Conservation (phyloP, 2,888 invertebrate genomes). For the Lacanobia wlatinum region DNA sequence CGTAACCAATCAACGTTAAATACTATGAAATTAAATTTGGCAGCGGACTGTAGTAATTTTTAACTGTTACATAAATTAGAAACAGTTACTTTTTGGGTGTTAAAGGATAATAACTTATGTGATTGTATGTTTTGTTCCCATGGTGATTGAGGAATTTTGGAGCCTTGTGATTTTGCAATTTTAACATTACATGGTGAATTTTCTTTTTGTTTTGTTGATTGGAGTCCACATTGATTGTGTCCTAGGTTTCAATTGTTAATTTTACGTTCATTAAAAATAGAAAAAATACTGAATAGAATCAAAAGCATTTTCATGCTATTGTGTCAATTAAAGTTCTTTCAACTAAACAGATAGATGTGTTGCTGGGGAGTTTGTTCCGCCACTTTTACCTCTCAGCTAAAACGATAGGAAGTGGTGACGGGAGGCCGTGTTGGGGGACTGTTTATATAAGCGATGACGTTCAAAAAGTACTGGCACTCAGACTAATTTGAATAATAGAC, state of each 20-base stretch:
- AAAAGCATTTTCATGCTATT: too few species aligned
- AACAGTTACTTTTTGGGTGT: constrained; percentile 56
- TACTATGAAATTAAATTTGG: constrained; percentile 70
- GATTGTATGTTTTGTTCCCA: constrained; percentile 36
- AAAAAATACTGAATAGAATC: not conserved
- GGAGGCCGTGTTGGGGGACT: too few species aligned
- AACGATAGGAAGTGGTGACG: too few species aligned
- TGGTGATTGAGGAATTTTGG: constrained; percentile 28
- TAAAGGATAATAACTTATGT: constrained; percentile 16
- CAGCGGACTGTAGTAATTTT: constrained; percentile 54
- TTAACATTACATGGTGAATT: constrained; percentile 39
- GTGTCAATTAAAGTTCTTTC: too few species aligned
- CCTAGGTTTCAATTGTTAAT: not conserved
- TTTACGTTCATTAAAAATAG: constrained; percentile 3
- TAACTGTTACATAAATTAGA: constrained; percentile 58
- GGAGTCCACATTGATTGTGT: not conserved
- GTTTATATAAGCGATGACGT: too few species aligned
- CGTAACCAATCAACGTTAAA: constrained; percentile 63
- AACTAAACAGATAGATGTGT: too few species aligned
- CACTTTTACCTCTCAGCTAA: too few species aligned
- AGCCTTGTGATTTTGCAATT: constrained; percentile 32
- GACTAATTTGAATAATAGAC: too few species aligned
- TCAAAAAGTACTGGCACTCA: too few species aligned
- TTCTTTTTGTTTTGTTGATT: constrained; percentile 7
- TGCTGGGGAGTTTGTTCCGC: too few species aligned